These are phyloP conservation scores for Neocrepidodera transversa DNA, from an alignment of 2,888 invertebrate species.

Conservation along the genomic window DNA sequence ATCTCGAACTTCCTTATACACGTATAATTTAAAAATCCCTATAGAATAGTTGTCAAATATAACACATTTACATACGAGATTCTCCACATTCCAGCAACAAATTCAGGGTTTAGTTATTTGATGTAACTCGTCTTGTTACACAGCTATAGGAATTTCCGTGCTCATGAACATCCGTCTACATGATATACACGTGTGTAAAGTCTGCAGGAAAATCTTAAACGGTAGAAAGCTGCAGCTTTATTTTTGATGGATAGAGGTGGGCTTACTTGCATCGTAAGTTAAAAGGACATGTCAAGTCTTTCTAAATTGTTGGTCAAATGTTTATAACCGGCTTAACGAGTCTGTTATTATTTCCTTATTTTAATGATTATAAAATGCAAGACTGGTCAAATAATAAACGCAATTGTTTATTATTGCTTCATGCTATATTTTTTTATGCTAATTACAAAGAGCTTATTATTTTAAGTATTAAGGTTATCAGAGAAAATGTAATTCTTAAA, in stretches of 20 bases:
- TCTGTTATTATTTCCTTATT: no score
- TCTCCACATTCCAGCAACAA: neutral
- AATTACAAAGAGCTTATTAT: no score
- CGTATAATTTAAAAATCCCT: neutral
- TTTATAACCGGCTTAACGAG: no score
- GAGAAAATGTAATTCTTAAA: no score
- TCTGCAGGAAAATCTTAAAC: slow-evolving; percentile 14
- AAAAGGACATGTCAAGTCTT: neutral
- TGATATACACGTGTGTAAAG: slow-evolving; percentile 16
- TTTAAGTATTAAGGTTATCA: no score
- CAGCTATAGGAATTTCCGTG: neutral
- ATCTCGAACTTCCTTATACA: no score
- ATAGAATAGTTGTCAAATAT: neutral
- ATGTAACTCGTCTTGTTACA: neutral
- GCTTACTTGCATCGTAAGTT: slow-evolving; percentile 24
- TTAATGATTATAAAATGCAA: no score
- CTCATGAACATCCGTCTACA: slow-evolving; percentile 13
- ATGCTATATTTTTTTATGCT: no score
- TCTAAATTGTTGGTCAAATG: neutral
- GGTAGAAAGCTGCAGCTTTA: slow-evolving; percentile 23
- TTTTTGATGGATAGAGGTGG: slow-evolving; percentile 29
- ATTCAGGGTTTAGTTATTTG: neutral
- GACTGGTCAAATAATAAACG: no score
- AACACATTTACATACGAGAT: no score
- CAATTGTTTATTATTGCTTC: no score